Percentiles rank a stretch among this genome's conserved stretches.
Conservation (phyloP, 2,113 vertebrate species). For the Hyla sarda region DNA sequence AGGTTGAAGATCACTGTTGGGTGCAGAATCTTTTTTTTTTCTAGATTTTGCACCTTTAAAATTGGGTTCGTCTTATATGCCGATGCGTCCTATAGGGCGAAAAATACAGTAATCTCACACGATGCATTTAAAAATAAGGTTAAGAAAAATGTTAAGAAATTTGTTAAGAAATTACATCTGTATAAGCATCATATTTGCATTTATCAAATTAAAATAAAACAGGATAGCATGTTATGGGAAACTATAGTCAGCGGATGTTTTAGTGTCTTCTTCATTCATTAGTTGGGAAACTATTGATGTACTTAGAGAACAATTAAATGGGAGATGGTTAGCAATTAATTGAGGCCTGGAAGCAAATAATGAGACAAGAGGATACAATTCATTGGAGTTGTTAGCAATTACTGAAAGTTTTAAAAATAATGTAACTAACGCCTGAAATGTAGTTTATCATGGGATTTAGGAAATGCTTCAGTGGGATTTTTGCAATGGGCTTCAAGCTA, state of each 20-base stretch:
- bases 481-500: not conserved
- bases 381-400: slow-evolving; percentile 9
- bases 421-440: not conserved
- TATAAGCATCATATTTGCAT: not conserved
- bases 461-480: not conserved
- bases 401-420: not conserved
- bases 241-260: not conserved
- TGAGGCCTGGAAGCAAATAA: slow-evolving; percentile 3
- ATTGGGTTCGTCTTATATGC: too few relatives aligned
- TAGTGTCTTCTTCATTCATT: not conserved
- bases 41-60: too few relatives aligned
- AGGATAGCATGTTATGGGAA: not conserved
- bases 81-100: too few relatives aligned
- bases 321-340: slow-evolving; percentile 30
- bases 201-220: not conserved
- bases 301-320: slow-evolving; percentile 3
- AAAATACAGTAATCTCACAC: too few relatives aligned
- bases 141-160: too few relatives aligned
- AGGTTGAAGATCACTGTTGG: too few relatives aligned
- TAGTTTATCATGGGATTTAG: not conserved
- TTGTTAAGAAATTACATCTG: too few relatives aligned
- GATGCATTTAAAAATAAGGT: too few relatives aligned
- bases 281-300: not conserved
- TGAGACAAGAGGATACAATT: slow-evolving; percentile 12
- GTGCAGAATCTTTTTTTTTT: too few relatives aligned